Percentiles rank a stretch among this genome's conserved stretches.
Evolutionary conservation across 2,888 invertebrate species (phyloP).

Genomic region (Tryphoninae sp.): DNA sequence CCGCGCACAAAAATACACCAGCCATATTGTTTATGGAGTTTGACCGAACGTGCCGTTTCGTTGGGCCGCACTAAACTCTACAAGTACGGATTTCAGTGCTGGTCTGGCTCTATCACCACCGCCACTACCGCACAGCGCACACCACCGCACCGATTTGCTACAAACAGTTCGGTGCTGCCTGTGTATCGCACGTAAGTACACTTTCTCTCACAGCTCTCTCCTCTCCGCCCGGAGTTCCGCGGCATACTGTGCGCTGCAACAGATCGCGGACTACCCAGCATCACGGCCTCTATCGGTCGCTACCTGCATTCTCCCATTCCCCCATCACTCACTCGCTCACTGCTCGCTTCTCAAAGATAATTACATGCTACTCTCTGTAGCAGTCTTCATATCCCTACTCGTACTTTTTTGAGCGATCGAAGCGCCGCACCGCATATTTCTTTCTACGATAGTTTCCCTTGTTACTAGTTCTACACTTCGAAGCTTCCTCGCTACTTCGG

Average conservation of each 20-base stretch:
- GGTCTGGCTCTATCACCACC: background rate
- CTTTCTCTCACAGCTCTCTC: constrained; percentile 3
- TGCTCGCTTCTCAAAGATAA: background rate
- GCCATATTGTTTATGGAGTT: constrained; percentile 77
- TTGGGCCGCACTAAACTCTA: constrained; percentile 41
- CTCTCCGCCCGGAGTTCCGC: constrained; percentile 32
- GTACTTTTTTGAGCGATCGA: too few species aligned
- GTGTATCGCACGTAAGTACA: background rate
- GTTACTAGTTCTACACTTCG: too few species aligned
- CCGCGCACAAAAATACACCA: constrained; percentile 73
- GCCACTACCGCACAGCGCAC: constrained; percentile 2
- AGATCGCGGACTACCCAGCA: background rate
- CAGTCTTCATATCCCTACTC: background rate
- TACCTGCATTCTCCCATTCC: background rate
- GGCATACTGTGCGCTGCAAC: constrained; percentile 33
- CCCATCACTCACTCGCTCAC: background rate
- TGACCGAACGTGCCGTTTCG: constrained; percentile 53
- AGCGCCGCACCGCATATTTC: too few species aligned
- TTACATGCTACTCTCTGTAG: too few species aligned
- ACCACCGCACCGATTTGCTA: background rate
- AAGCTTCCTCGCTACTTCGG: too few species aligned
- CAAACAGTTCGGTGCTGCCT: constrained; percentile 3
- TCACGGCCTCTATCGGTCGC: constrained; percentile 15
- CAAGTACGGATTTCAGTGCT: constrained; percentile 22
- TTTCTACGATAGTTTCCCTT: too few species aligned